A percentile compares a stretch with the other conserved stretches of the same genome.
Conservation (phyloP, 2,113 vertebrate genomes). For the Cephalopholis sonnerati region DNA sequence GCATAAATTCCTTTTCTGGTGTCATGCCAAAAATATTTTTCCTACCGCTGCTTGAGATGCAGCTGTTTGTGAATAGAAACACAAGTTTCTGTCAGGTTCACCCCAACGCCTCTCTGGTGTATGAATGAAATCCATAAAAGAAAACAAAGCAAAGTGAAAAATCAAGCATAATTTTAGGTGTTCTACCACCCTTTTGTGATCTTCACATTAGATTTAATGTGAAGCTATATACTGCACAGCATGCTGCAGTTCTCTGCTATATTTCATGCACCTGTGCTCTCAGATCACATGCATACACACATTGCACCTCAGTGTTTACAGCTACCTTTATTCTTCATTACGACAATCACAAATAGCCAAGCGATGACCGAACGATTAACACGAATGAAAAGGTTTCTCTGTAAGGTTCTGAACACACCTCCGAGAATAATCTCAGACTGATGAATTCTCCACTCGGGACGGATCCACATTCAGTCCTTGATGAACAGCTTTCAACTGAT, state of each 20-base stretch:
- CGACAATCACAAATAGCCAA: background rate
- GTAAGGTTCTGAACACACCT: background rate
- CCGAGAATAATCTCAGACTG: background rate
- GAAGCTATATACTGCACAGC: background rate
- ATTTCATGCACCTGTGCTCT: background rate
- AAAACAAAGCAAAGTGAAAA: background rate
- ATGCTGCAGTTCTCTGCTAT: background rate
- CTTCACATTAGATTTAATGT: background rate
- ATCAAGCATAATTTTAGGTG: background rate
- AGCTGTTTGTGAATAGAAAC: background rate
- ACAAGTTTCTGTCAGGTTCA: background rate
- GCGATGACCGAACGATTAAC: background rate
- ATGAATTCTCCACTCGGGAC: conserved; percentile 7
- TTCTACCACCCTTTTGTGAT: background rate
- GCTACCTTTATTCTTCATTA: background rate
- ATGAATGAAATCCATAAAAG: background rate
- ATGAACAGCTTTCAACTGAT: conserved; percentile 51
- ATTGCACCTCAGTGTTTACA: background rate
- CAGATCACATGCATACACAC: background rate
- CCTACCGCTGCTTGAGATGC: background rate
- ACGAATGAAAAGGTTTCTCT: background rate
- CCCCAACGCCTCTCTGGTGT: background rate
- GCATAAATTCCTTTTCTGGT: background rate
- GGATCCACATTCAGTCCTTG: conserved; percentile 13
- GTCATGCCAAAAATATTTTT: background rate